Percentiles rank a stretch among this genome's conserved stretches.
Conservation (phyloP, 2,797 vertebrate species). For the Phrynocephalus guinanensis region DNA sequence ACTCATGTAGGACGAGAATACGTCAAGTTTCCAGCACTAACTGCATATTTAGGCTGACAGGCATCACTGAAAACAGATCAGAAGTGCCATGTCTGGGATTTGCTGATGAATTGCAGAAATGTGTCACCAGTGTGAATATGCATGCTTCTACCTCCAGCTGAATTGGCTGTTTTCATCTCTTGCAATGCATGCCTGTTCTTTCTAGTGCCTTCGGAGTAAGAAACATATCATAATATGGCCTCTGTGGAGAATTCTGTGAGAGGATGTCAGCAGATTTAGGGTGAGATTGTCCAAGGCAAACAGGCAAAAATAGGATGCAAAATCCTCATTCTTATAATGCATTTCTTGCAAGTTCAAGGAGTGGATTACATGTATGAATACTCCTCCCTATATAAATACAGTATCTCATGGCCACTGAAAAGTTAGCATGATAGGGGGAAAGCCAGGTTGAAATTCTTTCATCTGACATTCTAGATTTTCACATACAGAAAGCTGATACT, state of each 20-base stretch:
- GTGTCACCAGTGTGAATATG: neutral
- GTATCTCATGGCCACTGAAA: neutral
- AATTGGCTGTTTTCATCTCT: neutral
- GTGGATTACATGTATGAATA: neutral
- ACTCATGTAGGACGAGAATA: neutral
- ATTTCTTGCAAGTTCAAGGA: neutral
- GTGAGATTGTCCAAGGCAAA: neutral
- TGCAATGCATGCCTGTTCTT: neutral
- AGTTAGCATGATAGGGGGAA: neutral
- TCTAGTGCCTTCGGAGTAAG: neutral
- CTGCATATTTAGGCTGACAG: neutral
- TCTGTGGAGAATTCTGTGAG: neutral
- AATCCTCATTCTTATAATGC: neutral
- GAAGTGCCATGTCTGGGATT: neutral
- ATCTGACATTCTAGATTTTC: neutral
- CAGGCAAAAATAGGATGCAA: neutral
- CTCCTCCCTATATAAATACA: neutral
- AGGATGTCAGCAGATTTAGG: neutral
- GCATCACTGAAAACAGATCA: constrained; percentile 4
- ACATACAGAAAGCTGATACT: neutral
- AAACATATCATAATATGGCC: neutral
- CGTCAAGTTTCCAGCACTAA: neutral
- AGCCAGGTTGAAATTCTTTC: neutral
- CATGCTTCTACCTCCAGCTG: neutral
- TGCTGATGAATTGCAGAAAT: neutral